Percentiles rank a stretch among this genome's conserved stretches.
phyloP scores from a whole-genome alignment of 2,888 invertebrate species.

The Heliconius cydno region DNA sequence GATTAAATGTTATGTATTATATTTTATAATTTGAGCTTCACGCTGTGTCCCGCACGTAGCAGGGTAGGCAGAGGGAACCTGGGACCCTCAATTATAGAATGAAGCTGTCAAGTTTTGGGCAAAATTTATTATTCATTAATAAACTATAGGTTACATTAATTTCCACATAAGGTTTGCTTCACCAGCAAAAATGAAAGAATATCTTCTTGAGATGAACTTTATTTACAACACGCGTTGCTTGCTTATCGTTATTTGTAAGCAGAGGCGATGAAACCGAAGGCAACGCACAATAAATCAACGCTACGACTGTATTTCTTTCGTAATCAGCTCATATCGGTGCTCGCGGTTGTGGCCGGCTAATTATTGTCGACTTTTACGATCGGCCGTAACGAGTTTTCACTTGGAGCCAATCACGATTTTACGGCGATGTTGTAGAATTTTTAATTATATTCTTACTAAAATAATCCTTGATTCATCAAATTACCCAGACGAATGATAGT shows the following conservation, averaged over 20 bases:
- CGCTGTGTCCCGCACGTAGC: too few relatives aligned
- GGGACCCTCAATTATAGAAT: neutral
- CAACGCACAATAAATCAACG: constrained; percentile 77
- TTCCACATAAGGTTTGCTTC: neutral
- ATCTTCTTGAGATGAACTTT: constrained; percentile 69
- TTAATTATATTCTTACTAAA: constrained; percentile 66
- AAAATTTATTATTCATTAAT: neutral
- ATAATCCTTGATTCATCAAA: constrained; percentile 48
- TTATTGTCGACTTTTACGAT: constrained; percentile 83
- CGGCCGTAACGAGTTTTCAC: constrained; percentile 80
- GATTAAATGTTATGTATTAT: constrained; percentile 29
- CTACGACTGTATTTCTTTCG: constrained; percentile 82
- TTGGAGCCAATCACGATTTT: constrained; percentile 82
- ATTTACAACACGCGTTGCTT: constrained; percentile 62
- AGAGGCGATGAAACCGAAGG: constrained; percentile 70
- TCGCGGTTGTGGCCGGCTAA: constrained; percentile 79
- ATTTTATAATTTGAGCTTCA: neutral
- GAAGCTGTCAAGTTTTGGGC: neutral
- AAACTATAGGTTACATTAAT: neutral
- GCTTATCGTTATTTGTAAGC: constrained; percentile 54
- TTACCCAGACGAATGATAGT: constrained; percentile 41
- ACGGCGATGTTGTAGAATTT: constrained; percentile 72
- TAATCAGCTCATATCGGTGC: constrained; percentile 82
- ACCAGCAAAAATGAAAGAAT: constrained; percentile 49
- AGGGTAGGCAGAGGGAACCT: too few relatives aligned